Base-by-base conservation (phyloP, 2,888 invertebrate species). In the Hemaris fuciformis region DNA sequence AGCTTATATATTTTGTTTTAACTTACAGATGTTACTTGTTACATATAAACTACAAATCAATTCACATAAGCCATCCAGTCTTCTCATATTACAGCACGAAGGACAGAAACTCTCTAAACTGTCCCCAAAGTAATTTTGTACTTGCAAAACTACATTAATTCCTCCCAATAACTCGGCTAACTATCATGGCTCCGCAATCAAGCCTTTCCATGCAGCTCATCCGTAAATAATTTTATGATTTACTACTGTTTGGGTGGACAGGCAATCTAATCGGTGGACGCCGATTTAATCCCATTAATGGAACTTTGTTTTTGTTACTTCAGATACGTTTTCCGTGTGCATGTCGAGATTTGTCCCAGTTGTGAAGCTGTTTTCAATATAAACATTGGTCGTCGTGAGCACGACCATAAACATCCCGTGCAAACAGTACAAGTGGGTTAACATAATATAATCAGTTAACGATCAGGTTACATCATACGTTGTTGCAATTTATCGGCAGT, bases 371-470 rank as follows among this genome's bases (percentile, higher is more conserved):
- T 86, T 88, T 85, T 84, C 79, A 84, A 84, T 81, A 75, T 79
- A 86, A 87, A 86, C 85, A 86, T 85, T 81, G 81, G 80, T 72
- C 67, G 76, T 70, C 74, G 72, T 68, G 68, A 71, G 69, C 71
- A 76, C 67, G 73, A 76, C 78, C 79, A 79, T 83, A 89, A 89
- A 89, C 89, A 88, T 89, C 86, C 87, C 84, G 83, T 78, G 68
- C 69, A 72, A 74, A 72, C 72, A 74, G 76, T 82, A 79, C 81
- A 88, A 86, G 71, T 83, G 71, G 83, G 84, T 77, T 85, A 84
- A 81, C 78, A 78, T 80, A 85, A 85, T 84, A 83, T 77, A 81
- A 83, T 84, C 76, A 73, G 72, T 73, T 70, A 62, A 69, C 71
- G 76, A 78, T 79, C 77, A 76, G 77, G 68, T 76, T 75, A 74